A percentile compares a stretch with the other conserved stretches of the same genome.
Conservation (phyloP, 2,113 vertebrate species). For the Cynocephalus volans region DNA sequence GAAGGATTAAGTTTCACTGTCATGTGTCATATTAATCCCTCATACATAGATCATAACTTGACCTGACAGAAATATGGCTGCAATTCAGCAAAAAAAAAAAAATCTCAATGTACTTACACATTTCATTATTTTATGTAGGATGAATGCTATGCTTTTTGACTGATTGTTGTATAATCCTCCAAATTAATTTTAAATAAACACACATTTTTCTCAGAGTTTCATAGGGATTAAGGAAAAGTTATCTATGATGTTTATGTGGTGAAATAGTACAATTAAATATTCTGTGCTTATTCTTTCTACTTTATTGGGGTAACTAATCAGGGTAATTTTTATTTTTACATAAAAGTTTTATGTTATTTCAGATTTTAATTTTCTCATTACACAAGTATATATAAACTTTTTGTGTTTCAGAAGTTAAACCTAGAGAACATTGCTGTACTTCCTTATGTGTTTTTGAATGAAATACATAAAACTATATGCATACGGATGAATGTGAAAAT, state of each 20-base stretch:
- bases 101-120: conserved; percentile 72
- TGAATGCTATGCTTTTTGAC: neutral
- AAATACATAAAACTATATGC: conserved; percentile 41
- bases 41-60: conserved; percentile 93
- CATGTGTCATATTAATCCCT: conserved; percentile 97
- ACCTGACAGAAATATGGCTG: conserved; percentile 95
- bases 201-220: neutral
- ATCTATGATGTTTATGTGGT: neutral
- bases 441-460: conserved; percentile 46
- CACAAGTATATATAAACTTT: neutral
- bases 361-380: conserved; percentile 8
- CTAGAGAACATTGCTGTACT: neutral
- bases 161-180: neutral
- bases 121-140: conserved; percentile 72
- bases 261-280: neutral
- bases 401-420: neutral
- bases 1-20: conserved; percentile 96
- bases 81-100: conserved; percentile 90
- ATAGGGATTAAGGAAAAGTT: neutral
- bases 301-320: conserved; percentile 46
- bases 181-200: conserved; percentile 71
- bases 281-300: conserved; percentile 41
- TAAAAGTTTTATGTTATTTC: conserved; percentile 3
- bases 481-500: neutral
- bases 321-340: neutral